A percentile compares a stretch with the other conserved stretches of the same genome.
phyloP scores from a whole-genome alignment of 2,888 invertebrate species.

The Caenorhabditis sp. region DNA sequence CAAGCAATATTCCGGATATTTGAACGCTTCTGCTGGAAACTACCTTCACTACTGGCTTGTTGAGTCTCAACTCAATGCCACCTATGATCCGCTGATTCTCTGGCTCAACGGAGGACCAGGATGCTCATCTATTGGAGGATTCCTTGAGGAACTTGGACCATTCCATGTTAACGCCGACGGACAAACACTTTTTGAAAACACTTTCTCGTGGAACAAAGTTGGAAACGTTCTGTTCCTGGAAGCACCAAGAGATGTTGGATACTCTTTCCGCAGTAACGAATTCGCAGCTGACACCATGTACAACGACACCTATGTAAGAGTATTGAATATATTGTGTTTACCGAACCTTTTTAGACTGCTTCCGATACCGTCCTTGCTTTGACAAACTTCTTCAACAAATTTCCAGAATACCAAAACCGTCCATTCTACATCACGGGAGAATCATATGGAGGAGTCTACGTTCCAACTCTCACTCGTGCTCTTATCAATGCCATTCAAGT shows the following conservation, averaged over 20 bases:
- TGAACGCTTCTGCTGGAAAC: slow-evolving; percentile 77
- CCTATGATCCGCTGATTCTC: slow-evolving; percentile 83
- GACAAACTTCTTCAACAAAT: slow-evolving; percentile 84
- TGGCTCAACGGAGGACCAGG: slow-evolving; percentile 85
- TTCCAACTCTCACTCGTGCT: slow-evolving; percentile 82
- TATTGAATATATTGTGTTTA: too few relatives aligned
- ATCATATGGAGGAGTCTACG: slow-evolving; percentile 84
- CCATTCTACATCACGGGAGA: slow-evolving; percentile 85
- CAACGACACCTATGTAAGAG: slow-evolving; percentile 71
- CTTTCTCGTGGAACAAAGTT: slow-evolving; percentile 82
- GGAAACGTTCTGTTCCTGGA: slow-evolving; percentile 85
- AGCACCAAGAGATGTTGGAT: slow-evolving; percentile 85
- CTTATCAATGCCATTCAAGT: slow-evolving; percentile 59
- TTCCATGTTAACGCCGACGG: slow-evolving; percentile 80
- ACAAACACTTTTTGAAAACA: slow-evolving; percentile 75
- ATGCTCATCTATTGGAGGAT: slow-evolving; percentile 84
- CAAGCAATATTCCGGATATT: slow-evolving; percentile 85
- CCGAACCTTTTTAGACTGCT: slow-evolving; percentile 83
- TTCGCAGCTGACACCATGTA: slow-evolving; percentile 65
- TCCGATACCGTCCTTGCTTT: slow-evolving; percentile 84
- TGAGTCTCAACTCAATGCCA: slow-evolving; percentile 78
- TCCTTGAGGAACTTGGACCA: slow-evolving; percentile 84
- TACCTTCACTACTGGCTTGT: slow-evolving; percentile 84
- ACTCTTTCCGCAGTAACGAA: slow-evolving; percentile 84
- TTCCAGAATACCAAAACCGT: slow-evolving; percentile 84